Evolutionary conservation across 1,140 invertebrate species (phyloP), one percentile per base, ranked within the genome.

Genomic region (Mercenaria mercenaria): DNA sequence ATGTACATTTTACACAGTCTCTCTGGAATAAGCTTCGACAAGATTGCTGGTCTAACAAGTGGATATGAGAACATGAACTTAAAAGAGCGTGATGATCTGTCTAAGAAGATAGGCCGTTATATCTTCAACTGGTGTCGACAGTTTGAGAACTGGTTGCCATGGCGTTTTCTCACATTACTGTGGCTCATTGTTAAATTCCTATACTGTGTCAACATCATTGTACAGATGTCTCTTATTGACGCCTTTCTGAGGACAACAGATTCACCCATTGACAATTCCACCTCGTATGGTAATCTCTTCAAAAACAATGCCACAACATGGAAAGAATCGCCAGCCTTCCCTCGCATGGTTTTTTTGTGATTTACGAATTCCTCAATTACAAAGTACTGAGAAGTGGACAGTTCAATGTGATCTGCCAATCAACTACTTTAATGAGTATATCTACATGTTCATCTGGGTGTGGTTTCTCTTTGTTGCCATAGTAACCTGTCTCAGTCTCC

Each of bases 381-480:
- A 11, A 20, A 67, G 15, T n/a, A 37, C 43, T 29, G 37, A 77
- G 2, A 6, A 8, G 2, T 77, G 43, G 6, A 47, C 34, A 43
- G n/a, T 77, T 26, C 74, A 77, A 43, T 77, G 74, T 50, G 1
- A 77, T 13, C 10, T 77, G 3, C 8, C 37, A 8, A 18, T n/a
- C 3, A 77, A 77, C 34, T 43, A 56, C 50, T 86, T 86, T 41
- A 86, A 86, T 43, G 83, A 86, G 43, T 20, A n/a, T 76, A n/a
- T 43, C 8, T 86, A 74, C 47, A 56, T 74, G 43, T 76, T 86
- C 1, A 32, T 86, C 10, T 86, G 83, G 83, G 83, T 76, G 69
- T 86, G 83, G 83, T 43, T 86, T 47, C 18, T 69, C 26, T 74
- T 86, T 52, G 83, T 86, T 52, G 32, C 83, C 32, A 50, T 86